Percentiles rank a stretch among this genome's conserved stretches.
These are phyloP conservation scores for Masticophis lateralis DNA, from an alignment of 2,797 vertebrate genomes.

Conservation along the genomic window DNA sequence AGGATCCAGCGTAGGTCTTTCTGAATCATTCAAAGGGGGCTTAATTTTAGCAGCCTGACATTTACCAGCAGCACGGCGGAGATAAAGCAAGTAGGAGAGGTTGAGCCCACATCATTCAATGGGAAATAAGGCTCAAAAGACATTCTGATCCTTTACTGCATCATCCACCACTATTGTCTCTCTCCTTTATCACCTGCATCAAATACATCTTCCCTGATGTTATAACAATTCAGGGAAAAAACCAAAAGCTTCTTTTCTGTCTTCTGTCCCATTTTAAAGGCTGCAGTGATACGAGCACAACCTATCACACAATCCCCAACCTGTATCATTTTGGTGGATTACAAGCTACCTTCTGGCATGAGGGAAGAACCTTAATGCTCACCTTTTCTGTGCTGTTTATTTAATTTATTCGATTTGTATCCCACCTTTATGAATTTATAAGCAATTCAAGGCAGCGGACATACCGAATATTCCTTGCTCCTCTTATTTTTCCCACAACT, in stretches of 20 bases:
- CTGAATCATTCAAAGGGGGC: neutral
- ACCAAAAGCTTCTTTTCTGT: neutral
- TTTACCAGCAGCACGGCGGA: neutral
- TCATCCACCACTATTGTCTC: neutral
- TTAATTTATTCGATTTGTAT: neutral
- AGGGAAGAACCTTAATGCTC: neutral
- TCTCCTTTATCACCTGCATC: neutral
- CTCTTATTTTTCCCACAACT: neutral
- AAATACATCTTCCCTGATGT: neutral
- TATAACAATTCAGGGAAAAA: neutral
- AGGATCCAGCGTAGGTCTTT: neutral
- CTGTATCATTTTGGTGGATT: neutral
- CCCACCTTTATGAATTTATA: neutral
- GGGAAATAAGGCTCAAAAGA: neutral
- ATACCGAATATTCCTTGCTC: neutral
- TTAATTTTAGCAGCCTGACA: neutral
- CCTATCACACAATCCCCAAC: neutral
- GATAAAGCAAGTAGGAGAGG: neutral
- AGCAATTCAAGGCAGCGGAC: neutral
- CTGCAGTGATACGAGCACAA: neutral
- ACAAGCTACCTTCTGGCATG: neutral
- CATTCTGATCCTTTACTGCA: neutral
- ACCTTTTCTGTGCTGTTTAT: neutral
- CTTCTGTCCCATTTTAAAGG: no score
- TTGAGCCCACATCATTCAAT: neutral